A percentile compares a stretch with the other conserved stretches of the same genome.
Evolutionary conservation across 1,140 invertebrate genomes (phyloP).

Genomic region (Drosophila saltans): DNA sequence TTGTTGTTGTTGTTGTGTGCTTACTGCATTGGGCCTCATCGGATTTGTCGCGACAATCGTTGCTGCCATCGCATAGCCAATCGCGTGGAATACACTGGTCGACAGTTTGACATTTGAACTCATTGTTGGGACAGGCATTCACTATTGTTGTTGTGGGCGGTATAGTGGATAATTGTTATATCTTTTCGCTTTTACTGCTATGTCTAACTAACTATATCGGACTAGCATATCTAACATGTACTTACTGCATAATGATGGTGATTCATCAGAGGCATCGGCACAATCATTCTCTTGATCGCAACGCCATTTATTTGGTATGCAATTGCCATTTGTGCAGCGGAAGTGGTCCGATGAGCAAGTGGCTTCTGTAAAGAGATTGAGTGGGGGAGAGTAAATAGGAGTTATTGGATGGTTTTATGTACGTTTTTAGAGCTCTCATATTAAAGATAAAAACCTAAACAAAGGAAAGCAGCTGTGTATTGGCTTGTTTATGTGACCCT

Average conservation of each 20-base stretch:
- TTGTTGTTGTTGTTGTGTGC: slow-evolving; percentile 37
- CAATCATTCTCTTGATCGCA: slow-evolving; percentile 88
- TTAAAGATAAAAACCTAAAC: slow-evolving; percentile 63
- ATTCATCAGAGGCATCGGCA: slow-evolving; percentile 88
- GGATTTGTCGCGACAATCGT: slow-evolving; percentile 89
- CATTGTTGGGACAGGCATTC: slow-evolving; percentile 73
- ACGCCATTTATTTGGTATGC: slow-evolving; percentile 86
- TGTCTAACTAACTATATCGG: neutral
- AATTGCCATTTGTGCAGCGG: slow-evolving; percentile 86
- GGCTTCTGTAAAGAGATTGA: slow-evolving; percentile 64
- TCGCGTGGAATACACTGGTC: slow-evolving; percentile 89
- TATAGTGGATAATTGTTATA: slow-evolving; percentile 28
- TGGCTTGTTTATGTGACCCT: slow-evolving; percentile 21
- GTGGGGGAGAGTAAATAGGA: slow-evolving; percentile 20
- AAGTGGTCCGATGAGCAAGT: slow-evolving; percentile 84
- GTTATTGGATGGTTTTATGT: neutral
- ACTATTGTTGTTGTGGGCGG: slow-evolving; percentile 50
- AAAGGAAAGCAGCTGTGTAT: slow-evolving; percentile 32
- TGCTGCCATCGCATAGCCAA: slow-evolving; percentile 91
- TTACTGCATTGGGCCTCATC: slow-evolving; percentile 87
- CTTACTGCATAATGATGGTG: slow-evolving; percentile 85
- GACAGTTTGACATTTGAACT: slow-evolving; percentile 85
- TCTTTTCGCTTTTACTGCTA: slow-evolving; percentile 6
- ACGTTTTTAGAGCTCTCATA: slow-evolving; percentile 42
- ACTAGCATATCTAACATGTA: slow-evolving; percentile 16